These are phyloP conservation scores for Galago senegalensis DNA, from an alignment of 2,797 vertebrate species.

Conservation along the genomic window DNA sequence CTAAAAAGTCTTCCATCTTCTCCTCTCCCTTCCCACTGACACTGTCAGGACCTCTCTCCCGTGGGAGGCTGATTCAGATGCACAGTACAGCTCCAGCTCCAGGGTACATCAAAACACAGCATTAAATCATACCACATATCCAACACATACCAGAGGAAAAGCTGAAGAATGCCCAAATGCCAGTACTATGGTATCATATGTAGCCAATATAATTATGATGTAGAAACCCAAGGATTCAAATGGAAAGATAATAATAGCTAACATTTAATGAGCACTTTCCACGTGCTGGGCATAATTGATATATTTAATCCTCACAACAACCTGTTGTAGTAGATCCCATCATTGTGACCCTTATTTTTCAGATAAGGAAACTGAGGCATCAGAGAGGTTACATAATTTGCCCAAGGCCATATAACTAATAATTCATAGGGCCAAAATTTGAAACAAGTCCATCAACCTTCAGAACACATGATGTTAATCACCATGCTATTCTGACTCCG, in stretches of 20 bases:
- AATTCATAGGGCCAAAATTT: not conserved
- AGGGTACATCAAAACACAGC: not conserved
- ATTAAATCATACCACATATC: not conserved
- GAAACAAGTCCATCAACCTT: not conserved
- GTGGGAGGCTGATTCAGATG: not conserved
- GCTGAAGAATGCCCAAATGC: not conserved
- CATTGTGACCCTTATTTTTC: not conserved
- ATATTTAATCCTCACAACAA: not conserved
- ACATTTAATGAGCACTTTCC: not conserved
- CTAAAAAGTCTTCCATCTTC: not conserved
- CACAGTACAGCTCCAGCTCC: not conserved
- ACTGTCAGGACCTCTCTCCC: not conserved
- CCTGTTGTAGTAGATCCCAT: not conserved
- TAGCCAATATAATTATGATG: not conserved
- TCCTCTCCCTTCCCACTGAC: not conserved
- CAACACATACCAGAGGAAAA: not conserved
- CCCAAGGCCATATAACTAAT: not conserved
- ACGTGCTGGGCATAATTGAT: not conserved
- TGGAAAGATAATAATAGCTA: not conserved
- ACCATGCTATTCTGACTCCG: not conserved
- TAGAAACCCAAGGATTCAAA: not conserved
- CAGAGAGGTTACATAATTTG: not conserved
- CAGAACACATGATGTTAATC: not conserved
- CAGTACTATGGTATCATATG: fast-evolving
- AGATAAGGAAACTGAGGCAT: conserved; percentile 1